A percentile compares a stretch with the other conserved stretches of the same genome.
These are phyloP conservation scores for Lithophane semibrunnea DNA, from an alignment of 2,888 invertebrate species.

Conservation along the genomic window DNA sequence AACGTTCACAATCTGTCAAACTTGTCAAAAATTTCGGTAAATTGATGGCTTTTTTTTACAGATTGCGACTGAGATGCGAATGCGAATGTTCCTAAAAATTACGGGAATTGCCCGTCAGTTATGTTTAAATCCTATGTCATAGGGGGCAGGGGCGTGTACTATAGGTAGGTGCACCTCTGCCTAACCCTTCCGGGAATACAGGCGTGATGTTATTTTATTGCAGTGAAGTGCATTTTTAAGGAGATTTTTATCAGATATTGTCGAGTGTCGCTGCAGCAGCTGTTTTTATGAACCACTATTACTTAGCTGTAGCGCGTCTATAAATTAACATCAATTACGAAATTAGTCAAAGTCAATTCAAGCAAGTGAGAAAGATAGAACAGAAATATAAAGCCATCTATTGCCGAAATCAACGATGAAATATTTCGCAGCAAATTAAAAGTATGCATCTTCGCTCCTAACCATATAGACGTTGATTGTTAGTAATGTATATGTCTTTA, in stretches of 20 bases:
- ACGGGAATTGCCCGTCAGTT: too few species aligned
- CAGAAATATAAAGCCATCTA: neutral
- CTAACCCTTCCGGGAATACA: too few species aligned
- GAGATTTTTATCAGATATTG: slow-evolving; percentile 32
- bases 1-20: too few species aligned
- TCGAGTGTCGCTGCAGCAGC: neutral
- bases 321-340: neutral
- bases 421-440: slow-evolving; percentile 23
- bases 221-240: slow-evolving; percentile 40
- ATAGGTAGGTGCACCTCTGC: too few species aligned
- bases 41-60: too few species aligned
- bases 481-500: slow-evolving; percentile 30
- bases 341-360: slow-evolving; percentile 10
- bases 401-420: slow-evolving; percentile 27
- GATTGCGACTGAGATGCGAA: too few species aligned
- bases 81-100: too few species aligned
- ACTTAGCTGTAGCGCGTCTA: neutral
- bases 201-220: neutral
- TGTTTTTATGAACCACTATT: slow-evolving; percentile 15
- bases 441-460: slow-evolving; percentile 26
- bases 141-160: too few species aligned
- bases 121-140: too few species aligned
- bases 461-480: slow-evolving; percentile 20
- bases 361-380: slow-evolving; percentile 3
- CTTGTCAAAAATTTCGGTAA: too few species aligned